Percentiles rank a stretch among this genome's conserved stretches.
Conservation (phyloP, 2,888 invertebrate species). For the Latheticus oryzae region DNA sequence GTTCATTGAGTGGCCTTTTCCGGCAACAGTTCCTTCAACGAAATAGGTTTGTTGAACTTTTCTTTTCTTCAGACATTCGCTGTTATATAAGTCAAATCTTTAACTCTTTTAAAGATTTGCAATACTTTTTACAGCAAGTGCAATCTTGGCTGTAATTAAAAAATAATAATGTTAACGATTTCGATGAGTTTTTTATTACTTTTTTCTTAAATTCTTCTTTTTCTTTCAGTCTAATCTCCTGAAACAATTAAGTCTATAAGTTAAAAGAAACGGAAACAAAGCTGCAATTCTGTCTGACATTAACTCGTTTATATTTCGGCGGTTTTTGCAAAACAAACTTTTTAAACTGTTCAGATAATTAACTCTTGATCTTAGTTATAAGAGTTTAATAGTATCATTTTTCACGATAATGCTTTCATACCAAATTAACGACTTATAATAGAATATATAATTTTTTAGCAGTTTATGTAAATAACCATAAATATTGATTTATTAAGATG, state of each 20-base stretch:
- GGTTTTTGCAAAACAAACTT: conserved; percentile 20
- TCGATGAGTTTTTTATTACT: conserved; percentile 15
- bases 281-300: background rate
- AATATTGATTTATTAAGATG: conserved; percentile 29
- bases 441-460: conserved; percentile 13
- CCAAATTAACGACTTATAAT: conserved; percentile 22
- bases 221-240: conserved; percentile 21
- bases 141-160: no score
- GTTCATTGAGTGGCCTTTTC: conserved; percentile 18
- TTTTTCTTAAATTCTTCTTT: conserved; percentile 13
- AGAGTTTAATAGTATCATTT: conserved; percentile 28
- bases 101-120: no score
- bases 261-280: conserved; percentile 16
- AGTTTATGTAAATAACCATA: conserved; percentile 14
- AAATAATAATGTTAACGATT: no score
- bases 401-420: conserved; percentile 20
- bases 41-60: conserved; percentile 23
- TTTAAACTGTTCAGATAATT: conserved; percentile 10
- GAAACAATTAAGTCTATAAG: conserved; percentile 17
- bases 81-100: no score
- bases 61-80: no score
- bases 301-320: conserved; percentile 19
- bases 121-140: no score
- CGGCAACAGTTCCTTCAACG: conserved; percentile 4
- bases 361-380: conserved; percentile 29